Evolutionary conservation across 1,140 invertebrate species (phyloP).

Genomic region (Vanessa tameamea): DNA sequence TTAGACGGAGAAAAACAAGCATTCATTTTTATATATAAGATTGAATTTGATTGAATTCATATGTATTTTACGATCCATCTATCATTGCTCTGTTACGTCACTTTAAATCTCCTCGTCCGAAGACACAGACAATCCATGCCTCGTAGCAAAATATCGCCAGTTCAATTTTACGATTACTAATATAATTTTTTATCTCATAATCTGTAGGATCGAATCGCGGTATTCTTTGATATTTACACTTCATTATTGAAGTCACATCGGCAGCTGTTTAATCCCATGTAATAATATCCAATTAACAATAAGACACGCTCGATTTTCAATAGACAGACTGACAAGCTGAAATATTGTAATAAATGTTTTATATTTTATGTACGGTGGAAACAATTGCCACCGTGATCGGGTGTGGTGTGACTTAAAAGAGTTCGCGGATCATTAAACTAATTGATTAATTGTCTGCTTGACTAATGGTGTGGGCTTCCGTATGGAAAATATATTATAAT

Average conservation of each 20-base stretch:
- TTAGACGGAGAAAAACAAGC: too few relatives aligned
- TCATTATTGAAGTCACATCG: conserved; percentile 40
- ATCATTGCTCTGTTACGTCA: too few relatives aligned
- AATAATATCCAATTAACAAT: conserved; percentile 74
- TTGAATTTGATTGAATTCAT: too few relatives aligned
- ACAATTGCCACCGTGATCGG: conserved; percentile 53
- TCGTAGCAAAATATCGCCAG: too few relatives aligned
- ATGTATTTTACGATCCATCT: too few relatives aligned
- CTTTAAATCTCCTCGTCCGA: too few relatives aligned
- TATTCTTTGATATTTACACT: conserved; percentile 12
- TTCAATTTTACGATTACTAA: background rate
- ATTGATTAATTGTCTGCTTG: background rate
- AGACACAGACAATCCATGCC: too few relatives aligned
- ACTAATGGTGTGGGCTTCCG: too few relatives aligned
- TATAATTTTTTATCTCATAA: conserved; percentile 3
- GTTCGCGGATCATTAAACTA: conserved; percentile 14
- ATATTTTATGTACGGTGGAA: conserved; percentile 65
- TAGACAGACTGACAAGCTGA: conserved; percentile 71
- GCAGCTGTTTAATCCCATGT: conserved; percentile 44
- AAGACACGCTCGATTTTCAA: conserved; percentile 74
- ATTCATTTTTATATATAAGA: too few relatives aligned
- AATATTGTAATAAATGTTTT: conserved; percentile 74
- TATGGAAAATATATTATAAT: too few relatives aligned
- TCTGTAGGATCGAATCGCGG: background rate
- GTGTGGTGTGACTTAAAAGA: conserved; percentile 35